Percentiles rank a stretch among this genome's conserved stretches.
Evolutionary conservation across 2,888 invertebrate genomes (phyloP).

Genomic region (Siphlonurus alternatus): DNA sequence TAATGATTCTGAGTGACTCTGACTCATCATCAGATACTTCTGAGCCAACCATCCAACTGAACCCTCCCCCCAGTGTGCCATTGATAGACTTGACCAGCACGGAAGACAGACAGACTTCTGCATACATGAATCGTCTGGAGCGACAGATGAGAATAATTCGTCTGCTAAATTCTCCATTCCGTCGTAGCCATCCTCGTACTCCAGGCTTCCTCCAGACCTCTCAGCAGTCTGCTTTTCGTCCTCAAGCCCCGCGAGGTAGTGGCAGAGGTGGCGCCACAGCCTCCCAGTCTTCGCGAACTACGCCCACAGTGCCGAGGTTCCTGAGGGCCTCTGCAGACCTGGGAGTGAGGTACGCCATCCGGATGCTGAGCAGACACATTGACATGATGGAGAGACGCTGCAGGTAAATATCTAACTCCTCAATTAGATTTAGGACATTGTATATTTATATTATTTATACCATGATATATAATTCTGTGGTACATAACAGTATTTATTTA

Average conservation of each 20-base stretch:
- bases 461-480: too few species aligned
- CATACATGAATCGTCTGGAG: background rate
- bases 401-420: constrained; percentile 16
- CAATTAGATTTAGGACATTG: background rate
- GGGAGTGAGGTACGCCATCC: constrained; percentile 21
- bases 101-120: background rate
- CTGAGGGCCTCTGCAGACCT: constrained; percentile 6
- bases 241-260: constrained; percentile 14
- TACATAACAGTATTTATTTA: too few species aligned
- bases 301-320: background rate
- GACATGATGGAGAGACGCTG: constrained; percentile 25
- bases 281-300: background rate
- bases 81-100: background rate
- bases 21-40: background rate
- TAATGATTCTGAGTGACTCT: background rate
- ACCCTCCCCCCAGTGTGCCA: background rate
- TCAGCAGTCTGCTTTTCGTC: constrained; percentile 23
- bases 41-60: background rate
- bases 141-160: background rate
- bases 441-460: background rate
- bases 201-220: constrained; percentile 9
- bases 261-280: background rate
- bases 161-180: background rate
- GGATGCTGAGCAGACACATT: constrained; percentile 23
- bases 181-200: constrained; percentile 3